A percentile compares a stretch with the other conserved stretches of the same genome.
phyloP scores from a whole-genome alignment of 37 sponge, comb jelly and placozoan species.

The Bolinopsis microptera region DNA sequence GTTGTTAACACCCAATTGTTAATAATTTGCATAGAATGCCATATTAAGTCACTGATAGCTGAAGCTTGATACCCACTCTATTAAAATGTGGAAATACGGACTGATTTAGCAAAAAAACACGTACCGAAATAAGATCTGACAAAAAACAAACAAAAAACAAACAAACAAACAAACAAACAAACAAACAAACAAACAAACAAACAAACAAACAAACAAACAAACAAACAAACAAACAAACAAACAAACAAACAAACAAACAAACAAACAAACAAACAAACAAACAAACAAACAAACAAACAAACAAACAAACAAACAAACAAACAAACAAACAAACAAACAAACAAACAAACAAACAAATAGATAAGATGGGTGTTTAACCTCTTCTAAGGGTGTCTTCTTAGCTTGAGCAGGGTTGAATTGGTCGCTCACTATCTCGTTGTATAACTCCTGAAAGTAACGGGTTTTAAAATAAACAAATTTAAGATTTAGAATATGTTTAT shows the following conservation, averaged over 20 bases:
- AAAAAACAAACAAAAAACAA: background rate
- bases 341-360: background rate
- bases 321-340: background rate
- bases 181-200: background rate
- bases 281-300: background rate
- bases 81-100: too few species aligned
- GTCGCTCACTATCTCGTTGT: background rate
- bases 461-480: too few species aligned
- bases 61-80: too few species aligned
- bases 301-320: background rate
- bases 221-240: background rate
- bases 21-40: too few species aligned
- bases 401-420: background rate
- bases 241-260: background rate
- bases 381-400: conserved; percentile 29
- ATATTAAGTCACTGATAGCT: too few species aligned
- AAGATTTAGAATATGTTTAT: too few species aligned
- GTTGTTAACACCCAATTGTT: too few species aligned
- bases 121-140: too few species aligned
- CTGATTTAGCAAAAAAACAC: too few species aligned
- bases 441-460: conserved; percentile 16
- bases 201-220: background rate
- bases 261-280: background rate
- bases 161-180: background rate
- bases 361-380: too few species aligned